Base-by-base conservation (phyloP, 1,140 invertebrate species). In the Drosophila melanica region DNA sequence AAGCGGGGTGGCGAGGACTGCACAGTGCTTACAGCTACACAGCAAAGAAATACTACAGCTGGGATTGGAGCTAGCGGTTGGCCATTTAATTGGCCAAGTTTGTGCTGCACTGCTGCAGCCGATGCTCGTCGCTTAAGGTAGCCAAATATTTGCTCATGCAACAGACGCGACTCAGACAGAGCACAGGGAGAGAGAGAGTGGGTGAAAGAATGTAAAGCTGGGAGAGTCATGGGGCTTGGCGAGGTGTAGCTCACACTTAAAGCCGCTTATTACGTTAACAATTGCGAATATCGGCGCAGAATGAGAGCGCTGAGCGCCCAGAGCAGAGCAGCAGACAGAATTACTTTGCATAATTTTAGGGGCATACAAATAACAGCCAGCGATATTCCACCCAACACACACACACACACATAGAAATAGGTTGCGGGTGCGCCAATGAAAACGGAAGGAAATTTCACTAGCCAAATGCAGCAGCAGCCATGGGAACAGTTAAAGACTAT, bases 361-460 rank as follows among this genome's bases (percentile, higher is more conserved):
- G 82, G 62, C 82, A 82, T 87, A 77, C 82, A 87, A 87, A 89
- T 87, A 87, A 89, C 82, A 89, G 84, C 47, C 60, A 67, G 47
- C 75, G 59, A 67, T 67, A 47, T 35, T 16, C 55, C 59, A 48
- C 66, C 20, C 1, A 51, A 48, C 67, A 47, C 37, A 16, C 55
- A 63, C 59, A 64, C 68, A 64, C 48, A 20, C 71, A 14, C 71
- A 39, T n/a, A 54, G 18, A 18, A 47, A 42, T 58, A 48, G 64
- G 20, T 53, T 47, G 30, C 62, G 63, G 54, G 69, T 58, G 62
- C 45, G 44, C 76, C 84, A 89, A 89, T 84, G 73, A 75, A 85
- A 90, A 70, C 84, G 89, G 89, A 90, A 90, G 89, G 89, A 90
- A 90, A 84, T 91, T 90, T 81, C 73, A 85, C 89, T 90, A 85